Conservation (phyloP, 2,888 invertebrate species). For the Dryomyza anilis region DNA sequence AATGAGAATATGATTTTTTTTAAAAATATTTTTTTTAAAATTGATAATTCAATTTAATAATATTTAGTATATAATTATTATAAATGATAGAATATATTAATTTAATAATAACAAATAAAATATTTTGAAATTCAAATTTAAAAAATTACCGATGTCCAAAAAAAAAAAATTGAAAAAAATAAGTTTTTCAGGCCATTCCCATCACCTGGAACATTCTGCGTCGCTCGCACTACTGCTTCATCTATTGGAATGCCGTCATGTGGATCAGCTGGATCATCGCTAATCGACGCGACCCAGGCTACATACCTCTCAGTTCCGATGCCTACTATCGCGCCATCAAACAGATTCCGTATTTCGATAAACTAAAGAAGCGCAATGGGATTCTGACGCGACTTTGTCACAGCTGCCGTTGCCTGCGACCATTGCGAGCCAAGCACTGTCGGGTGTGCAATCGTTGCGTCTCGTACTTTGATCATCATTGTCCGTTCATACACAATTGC, state of each 20-base stretch:
- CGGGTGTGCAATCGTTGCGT: constrained; percentile 89
- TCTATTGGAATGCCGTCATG: constrained; percentile 90
- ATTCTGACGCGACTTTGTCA: constrained; percentile 85
- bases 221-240: constrained; percentile 86
- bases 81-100: too few relatives aligned
- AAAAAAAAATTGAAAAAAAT: neutral
- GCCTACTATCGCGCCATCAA: constrained; percentile 89
- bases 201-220: constrained; percentile 87
- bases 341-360: constrained; percentile 90
- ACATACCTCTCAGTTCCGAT: constrained; percentile 86
- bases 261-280: constrained; percentile 92
- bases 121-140: too few relatives aligned
- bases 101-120: too few relatives aligned
- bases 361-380: constrained; percentile 86
- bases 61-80: too few relatives aligned
- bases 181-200: constrained; percentile 74
- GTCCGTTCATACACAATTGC: constrained; percentile 94
- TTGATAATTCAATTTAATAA: too few relatives aligned
- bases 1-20: too few relatives aligned
- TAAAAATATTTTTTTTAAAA: too few relatives aligned
- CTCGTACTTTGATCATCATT: constrained; percentile 91
- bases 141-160: too few relatives aligned
- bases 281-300: constrained; percentile 87
- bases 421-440: constrained; percentile 89
- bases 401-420: constrained; percentile 86